Evolutionary conservation across 2,113 vertebrate genomes (phyloP).

Genomic region (Mormoops blainvillei): DNA sequence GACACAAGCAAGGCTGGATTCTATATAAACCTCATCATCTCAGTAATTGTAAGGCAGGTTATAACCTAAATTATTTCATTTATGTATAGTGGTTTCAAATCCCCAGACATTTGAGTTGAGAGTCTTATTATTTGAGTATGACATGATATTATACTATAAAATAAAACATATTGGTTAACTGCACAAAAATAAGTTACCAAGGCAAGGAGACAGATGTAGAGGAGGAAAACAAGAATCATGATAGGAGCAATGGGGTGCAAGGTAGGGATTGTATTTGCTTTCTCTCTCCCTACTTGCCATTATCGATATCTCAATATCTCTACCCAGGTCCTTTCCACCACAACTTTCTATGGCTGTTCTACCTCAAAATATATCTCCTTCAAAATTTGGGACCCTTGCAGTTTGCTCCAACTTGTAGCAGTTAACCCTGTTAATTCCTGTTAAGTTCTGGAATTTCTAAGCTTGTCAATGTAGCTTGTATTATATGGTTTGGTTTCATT

Average conservation of each 20-base stretch:
- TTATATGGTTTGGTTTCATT: constrained; percentile 20
- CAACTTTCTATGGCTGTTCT: neutral
- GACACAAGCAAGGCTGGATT: neutral
- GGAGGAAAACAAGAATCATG: neutral
- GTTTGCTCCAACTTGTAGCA: neutral
- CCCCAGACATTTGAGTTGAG: neutral
- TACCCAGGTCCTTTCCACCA: neutral
- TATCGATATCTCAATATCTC: neutral
- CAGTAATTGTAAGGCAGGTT: neutral
- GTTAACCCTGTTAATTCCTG: neutral
- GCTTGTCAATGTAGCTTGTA: neutral
- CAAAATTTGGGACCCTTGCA: neutral
- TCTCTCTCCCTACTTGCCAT: neutral
- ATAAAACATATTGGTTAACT: neutral
- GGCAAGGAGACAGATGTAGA: neutral
- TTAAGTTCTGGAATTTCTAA: constrained; percentile 14
- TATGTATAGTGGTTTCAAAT: neutral
- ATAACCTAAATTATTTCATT: neutral
- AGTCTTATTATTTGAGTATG: neutral
- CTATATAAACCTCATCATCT: neutral
- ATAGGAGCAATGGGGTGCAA: neutral
- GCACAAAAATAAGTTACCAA: constrained; percentile 4
- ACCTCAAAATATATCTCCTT: neutral
- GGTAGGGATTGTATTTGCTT: neutral
- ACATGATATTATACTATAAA: neutral